Percentiles rank a stretch among this genome's conserved stretches.
phyloP scores from a whole-genome alignment of 2,113 vertebrate species.

The Dicaeum eximium region DNA sequence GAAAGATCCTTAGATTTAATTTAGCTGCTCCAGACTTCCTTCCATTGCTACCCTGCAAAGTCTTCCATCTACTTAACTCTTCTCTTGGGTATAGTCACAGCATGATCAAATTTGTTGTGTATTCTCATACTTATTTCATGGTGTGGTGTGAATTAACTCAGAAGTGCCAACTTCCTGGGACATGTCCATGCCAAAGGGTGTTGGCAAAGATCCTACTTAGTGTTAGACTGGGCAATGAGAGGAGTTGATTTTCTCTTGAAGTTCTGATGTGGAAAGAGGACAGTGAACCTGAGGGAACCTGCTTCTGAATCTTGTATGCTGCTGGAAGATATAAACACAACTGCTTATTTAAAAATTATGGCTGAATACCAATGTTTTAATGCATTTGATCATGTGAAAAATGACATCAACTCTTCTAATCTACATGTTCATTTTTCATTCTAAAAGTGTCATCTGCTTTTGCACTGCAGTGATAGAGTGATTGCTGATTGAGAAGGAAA shows the following conservation, averaged over 20 bases:
- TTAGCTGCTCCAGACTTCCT: not conserved
- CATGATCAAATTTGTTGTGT: not conserved
- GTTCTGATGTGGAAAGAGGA: not conserved
- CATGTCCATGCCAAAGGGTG: not conserved
- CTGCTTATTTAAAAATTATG: not conserved
- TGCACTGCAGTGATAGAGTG: not conserved
- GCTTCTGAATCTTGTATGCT: not conserved
- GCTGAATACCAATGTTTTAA: not conserved
- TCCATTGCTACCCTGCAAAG: not conserved
- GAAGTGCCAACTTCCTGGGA: not conserved
- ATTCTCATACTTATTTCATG: not conserved
- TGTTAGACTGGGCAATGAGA: not conserved
- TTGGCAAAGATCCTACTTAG: not conserved
- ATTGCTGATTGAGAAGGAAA: not conserved
- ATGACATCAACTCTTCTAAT: not conserved
- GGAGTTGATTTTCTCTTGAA: not conserved
- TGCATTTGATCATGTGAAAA: not conserved
- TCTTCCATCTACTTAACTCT: not conserved
- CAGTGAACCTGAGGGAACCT: not conserved
- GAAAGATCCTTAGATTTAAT: not conserved
- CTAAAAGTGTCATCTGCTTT: not conserved
- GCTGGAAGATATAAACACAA: not conserved
- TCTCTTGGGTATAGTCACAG: not conserved
- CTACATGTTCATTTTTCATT: not conserved
- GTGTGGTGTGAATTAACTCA: not conserved